Evolutionary conservation across 2,797 vertebrate genomes (phyloP), one percentile per base, ranked within the genome.

Genomic region (Acanthurus leucopareius): DNA sequence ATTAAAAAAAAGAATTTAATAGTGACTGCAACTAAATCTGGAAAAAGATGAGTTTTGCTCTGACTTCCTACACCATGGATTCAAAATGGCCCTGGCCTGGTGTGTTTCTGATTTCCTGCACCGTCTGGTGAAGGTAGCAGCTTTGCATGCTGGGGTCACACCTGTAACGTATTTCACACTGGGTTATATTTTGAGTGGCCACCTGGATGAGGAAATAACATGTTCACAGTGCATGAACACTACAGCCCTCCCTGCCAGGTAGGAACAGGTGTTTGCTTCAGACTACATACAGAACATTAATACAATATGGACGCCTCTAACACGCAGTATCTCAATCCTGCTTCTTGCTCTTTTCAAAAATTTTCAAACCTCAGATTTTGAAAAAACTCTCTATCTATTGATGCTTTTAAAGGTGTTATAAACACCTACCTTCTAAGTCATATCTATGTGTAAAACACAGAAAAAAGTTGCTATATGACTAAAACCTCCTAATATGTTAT

Each of bases 201-300:
- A 95, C 93, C 92, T 94, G 92, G 93, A 94, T 89, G 87, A 94
- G 92, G 91, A 93, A 94, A 93, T 92, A 89, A 88, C 85, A 87
- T 85, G 91, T 90, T 93, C 91, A 92, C 79, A 73, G 88, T 76
- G 88, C 87, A 90, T 92, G 89, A 91, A 89, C 86, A 80, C 86
- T 73, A 75, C 81, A 77, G 75, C 73, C 73, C 77, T 87, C 72
- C 83, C 85, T 88, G 88, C 91, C 89, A 87, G 88, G 84, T 84
- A 87, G 80, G 90, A 92, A 90, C 91, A 93, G 89, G 91, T 91
- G 91, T 92, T 85, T 90, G 77, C 84, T 88, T 83, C 53, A 59
- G 70, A 61, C 63, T 62, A 89, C 77, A 74, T 19, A 63, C 76
- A 69, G 53, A 6, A 59, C 86, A 76, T 61, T 73, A 44, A 69